Percentiles rank a stretch among this genome's conserved stretches.
phyloP scores from a whole-genome alignment of 2,888 invertebrate genomes.

The Cordylochernes scorpioides region DNA sequence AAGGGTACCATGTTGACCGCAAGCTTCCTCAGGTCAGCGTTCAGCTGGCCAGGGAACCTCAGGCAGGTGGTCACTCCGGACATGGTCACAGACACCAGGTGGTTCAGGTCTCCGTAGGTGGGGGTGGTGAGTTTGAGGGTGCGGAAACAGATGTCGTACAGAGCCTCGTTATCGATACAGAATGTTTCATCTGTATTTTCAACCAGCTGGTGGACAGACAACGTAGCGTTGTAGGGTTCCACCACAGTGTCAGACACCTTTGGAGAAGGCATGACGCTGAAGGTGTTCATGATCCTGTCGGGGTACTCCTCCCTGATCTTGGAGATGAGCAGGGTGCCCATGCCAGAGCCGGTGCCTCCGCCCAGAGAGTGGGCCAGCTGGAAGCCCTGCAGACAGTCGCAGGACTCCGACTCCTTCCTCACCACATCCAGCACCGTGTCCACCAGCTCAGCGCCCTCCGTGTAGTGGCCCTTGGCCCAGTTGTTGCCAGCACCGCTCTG shows the following conservation, averaged over 20 bases:
- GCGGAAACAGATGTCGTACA: conserved; percentile 31
- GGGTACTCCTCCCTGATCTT: conserved; percentile 72
- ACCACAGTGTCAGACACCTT: conserved; percentile 24
- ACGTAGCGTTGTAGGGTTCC: conserved; percentile 26
- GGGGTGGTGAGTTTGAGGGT: conserved; percentile 29
- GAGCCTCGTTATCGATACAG: conserved; percentile 30
- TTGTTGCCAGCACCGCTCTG: conserved; percentile 24
- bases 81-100: no score
- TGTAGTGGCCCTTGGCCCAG: conserved; percentile 32
- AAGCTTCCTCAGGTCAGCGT: conserved; percentile 25
- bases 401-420: conserved; percentile 26
- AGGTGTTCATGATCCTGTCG: conserved; percentile 34
- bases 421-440: conserved; percentile 28
- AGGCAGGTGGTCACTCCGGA: no score
- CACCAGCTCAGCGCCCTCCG: conserved; percentile 28
- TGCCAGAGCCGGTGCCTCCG: conserved; percentile 20
- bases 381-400: conserved; percentile 28
- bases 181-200: conserved; percentile 30
- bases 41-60: conserved; percentile 29
- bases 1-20: conserved; percentile 27
- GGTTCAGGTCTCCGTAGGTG: conserved; percentile 31
- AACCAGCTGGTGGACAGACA: conserved; percentile 26
- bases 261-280: conserved; percentile 41
- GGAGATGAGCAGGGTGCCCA: conserved; percentile 30
- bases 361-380: conserved; percentile 24